Conservation (phyloP, 2,888 invertebrate species). For the Stenodera caucasica region DNA sequence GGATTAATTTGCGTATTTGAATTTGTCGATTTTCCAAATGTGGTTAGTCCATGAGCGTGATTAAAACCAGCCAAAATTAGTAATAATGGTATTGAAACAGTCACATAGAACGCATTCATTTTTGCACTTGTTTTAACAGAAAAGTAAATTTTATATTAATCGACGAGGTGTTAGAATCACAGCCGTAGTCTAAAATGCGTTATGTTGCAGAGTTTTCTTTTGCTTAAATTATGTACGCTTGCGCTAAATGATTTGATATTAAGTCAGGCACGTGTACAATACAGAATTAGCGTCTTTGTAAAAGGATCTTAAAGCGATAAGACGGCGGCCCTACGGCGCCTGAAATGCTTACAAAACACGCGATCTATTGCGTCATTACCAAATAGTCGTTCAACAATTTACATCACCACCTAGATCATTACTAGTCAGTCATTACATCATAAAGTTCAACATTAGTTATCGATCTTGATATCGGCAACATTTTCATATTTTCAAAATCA, state of each 20-base stretch:
- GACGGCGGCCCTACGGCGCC: slow-evolving; percentile 47
- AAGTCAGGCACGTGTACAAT: slow-evolving; percentile 49
- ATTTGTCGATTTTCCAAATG: slow-evolving; percentile 53
- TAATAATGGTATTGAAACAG: slow-evolving; percentile 60
- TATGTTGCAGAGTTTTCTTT: slow-evolving; percentile 36
- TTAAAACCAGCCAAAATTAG: slow-evolving; percentile 57
- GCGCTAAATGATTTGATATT: slow-evolving; percentile 38
- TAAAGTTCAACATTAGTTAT: not conserved
- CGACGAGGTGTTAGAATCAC: slow-evolving; percentile 45
- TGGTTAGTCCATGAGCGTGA: slow-evolving; percentile 55
- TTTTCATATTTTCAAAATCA: not conserved
- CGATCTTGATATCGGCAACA: not conserved
- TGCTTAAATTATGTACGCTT: slow-evolving; percentile 36
- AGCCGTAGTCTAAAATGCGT: slow-evolving; percentile 45
- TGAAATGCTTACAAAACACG: slow-evolving; percentile 46
- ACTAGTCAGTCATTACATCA: not conserved
- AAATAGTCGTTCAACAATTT: slow-evolving; percentile 16
- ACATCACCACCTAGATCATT: not conserved
- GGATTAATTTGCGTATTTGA: slow-evolving; percentile 38
- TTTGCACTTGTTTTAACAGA: slow-evolving; percentile 29
- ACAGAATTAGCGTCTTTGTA: slow-evolving; percentile 46
- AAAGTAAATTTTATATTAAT: slow-evolving; percentile 14
- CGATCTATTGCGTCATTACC: slow-evolving; percentile 52
- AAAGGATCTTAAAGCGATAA: slow-evolving; percentile 51
- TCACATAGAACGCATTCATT: slow-evolving; percentile 55